Conservation (phyloP, 2,888 invertebrate species). For the Pterobdella sp. region DNA sequence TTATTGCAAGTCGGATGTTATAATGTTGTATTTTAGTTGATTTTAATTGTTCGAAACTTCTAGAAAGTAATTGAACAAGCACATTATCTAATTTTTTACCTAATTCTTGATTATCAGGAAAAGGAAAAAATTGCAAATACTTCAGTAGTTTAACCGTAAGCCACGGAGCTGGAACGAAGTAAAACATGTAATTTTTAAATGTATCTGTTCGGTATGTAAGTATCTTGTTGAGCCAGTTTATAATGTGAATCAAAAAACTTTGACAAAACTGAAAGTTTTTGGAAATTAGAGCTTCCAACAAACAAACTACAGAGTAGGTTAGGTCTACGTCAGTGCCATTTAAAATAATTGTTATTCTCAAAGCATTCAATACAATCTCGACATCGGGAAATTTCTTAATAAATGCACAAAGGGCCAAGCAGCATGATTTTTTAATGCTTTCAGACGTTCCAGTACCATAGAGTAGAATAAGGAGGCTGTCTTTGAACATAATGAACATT, state of each 20-base stretch:
- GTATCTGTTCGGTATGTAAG: conserved; percentile 98
- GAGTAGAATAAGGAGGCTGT: not conserved
- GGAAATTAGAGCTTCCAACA: not conserved
- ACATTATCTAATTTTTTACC: not conserved
- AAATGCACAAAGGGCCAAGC: not conserved
- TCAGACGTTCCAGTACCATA: not conserved
- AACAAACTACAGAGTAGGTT: not conserved
- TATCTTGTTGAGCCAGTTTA: conserved; percentile 59
- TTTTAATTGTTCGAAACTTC: conserved; percentile 92
- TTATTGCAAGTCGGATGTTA: conserved; percentile 97
- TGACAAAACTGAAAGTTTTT: not conserved
- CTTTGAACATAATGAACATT: conserved; percentile 66
- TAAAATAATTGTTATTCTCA: not conserved
- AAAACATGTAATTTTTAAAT: conserved; percentile 98
- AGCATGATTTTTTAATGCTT: not conserved
- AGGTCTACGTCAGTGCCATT: not conserved
- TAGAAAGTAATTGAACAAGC: not conserved
- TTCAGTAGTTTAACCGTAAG: conserved; percentile 91
- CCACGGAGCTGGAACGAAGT: conserved; percentile 99
- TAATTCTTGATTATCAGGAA: conserved; percentile 20
- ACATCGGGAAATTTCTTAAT: not conserved
- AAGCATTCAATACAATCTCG: not conserved
- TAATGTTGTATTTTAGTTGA: conserved; percentile 99
- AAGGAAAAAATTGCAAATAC: conserved; percentile 93
- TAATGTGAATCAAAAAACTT: not conserved